Evolutionary conservation across 2,797 vertebrate species (phyloP).

Genomic region (Anguilla obscura): DNA sequence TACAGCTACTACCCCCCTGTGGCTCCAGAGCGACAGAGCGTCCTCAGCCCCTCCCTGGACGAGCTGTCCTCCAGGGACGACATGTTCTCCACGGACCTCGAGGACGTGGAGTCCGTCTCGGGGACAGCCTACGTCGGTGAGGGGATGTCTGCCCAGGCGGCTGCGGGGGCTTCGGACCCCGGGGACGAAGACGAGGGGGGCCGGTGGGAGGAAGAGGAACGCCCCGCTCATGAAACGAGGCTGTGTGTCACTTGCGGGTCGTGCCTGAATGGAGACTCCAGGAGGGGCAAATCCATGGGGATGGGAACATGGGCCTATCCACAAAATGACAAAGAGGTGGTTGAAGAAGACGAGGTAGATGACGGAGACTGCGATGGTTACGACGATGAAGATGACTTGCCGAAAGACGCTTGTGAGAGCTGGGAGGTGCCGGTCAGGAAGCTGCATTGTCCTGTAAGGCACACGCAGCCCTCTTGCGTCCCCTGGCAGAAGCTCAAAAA

Average conservation of each 20-base stretch:
- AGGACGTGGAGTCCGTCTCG: conserved; percentile 49
- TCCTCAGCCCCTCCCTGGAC: conserved; percentile 59
- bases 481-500: conserved; percentile 39
- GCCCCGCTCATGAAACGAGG: conserved; percentile 39
- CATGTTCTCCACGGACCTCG: conserved; percentile 56
- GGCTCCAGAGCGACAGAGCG: conserved; percentile 54
- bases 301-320: conserved; percentile 22
- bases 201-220: not conserved
- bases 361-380: not conserved
- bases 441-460: conserved; percentile 34
- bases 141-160: conserved; percentile 27
- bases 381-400: not conserved
- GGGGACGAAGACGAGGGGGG: conserved; percentile 15
- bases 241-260: conserved; percentile 53
- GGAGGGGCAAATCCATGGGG: conserved; percentile 15
- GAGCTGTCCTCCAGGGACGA: conserved; percentile 61
- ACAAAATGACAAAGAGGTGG: conserved; percentile 29
- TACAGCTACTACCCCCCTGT: conserved; percentile 55
- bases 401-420: conserved; percentile 25
- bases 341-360: not conserved
- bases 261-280: conserved; percentile 39
- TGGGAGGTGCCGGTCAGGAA: conserved; percentile 18
- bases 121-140: conserved; percentile 43
- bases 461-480: conserved; percentile 4
- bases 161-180: not conserved